Conservation (phyloP, 30 jellyfish, hydroid and myxozoan genomes). For the Aurelia sp. region DNA sequence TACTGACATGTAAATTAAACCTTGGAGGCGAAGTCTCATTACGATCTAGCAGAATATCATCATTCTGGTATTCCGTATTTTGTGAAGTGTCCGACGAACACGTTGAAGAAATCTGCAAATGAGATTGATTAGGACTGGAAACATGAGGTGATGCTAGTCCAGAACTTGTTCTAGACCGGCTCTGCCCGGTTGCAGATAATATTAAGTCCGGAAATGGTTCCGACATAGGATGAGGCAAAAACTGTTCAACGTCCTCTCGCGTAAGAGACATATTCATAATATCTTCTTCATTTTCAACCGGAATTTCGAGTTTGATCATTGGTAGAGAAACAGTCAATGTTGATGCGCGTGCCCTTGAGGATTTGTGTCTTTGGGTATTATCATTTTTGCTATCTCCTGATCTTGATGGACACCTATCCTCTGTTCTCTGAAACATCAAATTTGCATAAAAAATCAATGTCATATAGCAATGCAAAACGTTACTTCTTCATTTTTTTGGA, state of each 20-base stretch:
- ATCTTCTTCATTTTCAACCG: constrained; percentile 80
- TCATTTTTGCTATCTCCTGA: not conserved
- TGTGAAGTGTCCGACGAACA: not conserved
- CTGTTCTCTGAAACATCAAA: constrained; percentile 4
- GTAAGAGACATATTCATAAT: constrained; percentile 58
- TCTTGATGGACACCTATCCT: not conserved
- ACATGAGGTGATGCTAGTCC: constrained; percentile 4
- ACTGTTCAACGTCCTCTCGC: constrained; percentile 53
- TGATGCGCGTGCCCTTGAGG: constrained; percentile 60
- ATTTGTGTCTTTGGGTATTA: not conserved
- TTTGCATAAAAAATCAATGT: not conserved
- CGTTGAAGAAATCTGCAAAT: not conserved
- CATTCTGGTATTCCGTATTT: not conserved
- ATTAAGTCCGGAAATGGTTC: constrained; percentile 76
- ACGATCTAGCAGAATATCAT: not conserved
- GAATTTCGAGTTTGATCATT: constrained; percentile 91
- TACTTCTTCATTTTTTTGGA: too few relatives aligned
- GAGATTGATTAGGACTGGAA: too few relatives aligned
- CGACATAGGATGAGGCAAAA: constrained; percentile 39
- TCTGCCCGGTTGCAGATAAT: constrained; percentile 48
- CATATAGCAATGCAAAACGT: not conserved
- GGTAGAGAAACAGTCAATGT: constrained; percentile 92
- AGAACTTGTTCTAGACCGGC: constrained; percentile 33
- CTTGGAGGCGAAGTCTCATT: not conserved
- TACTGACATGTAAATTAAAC: constrained; percentile 13